Evolutionary conservation across 2,888 invertebrate genomes (phyloP).

Genomic region (Agrilus biguttatus): DNA sequence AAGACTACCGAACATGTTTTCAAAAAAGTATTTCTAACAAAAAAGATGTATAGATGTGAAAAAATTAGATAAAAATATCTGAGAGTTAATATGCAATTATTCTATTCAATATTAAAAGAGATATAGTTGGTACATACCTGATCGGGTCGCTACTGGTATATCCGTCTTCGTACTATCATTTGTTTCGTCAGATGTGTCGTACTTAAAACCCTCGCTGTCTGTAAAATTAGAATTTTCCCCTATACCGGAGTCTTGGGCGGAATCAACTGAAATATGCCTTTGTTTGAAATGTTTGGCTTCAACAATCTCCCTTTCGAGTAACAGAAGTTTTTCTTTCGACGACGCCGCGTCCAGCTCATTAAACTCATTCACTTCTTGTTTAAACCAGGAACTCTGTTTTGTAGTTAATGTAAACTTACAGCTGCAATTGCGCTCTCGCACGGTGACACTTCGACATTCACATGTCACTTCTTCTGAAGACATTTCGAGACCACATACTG

Average conservation of each 20-base stretch:
- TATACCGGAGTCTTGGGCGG: slow-evolving; percentile 49
- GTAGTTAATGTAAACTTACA: slow-evolving; percentile 13
- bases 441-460: background rate
- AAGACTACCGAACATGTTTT: too few relatives aligned
- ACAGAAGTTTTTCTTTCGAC: slow-evolving; percentile 9
- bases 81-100: too few relatives aligned
- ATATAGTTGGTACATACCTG: too few relatives aligned
- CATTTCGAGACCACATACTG: slow-evolving; percentile 1
- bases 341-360: background rate
- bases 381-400: slow-evolving; percentile 18
- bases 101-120: too few relatives aligned
- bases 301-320: slow-evolving; percentile 7
- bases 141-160: background rate
- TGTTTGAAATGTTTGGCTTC: slow-evolving; percentile 18
- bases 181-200: slow-evolving; percentile 15
- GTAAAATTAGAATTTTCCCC: slow-evolving; percentile 35
- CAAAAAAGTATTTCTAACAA: too few relatives aligned
- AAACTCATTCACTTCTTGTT: slow-evolving; percentile 7
- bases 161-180: slow-evolving; percentile 8
- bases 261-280: slow-evolving; percentile 47
- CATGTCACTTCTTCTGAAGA: background rate
- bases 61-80: too few relatives aligned
- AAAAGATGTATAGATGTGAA: too few relatives aligned
- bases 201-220: slow-evolving; percentile 21
- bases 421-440: background rate